Percentiles rank a stretch among this genome's conserved stretches.
Conservation (phyloP, 2,888 invertebrate genomes). For the Miltochrista miniata region DNA sequence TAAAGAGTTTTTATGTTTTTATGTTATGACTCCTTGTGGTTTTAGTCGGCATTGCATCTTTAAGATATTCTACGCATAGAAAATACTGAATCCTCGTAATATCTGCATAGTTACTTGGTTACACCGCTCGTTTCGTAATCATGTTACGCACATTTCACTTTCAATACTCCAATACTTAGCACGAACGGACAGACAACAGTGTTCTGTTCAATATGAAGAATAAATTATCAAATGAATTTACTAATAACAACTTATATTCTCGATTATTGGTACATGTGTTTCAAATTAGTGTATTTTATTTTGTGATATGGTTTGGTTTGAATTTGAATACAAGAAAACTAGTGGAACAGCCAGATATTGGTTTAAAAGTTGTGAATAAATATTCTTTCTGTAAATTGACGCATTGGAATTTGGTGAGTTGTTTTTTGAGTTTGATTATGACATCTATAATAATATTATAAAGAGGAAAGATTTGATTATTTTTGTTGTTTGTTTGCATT, state of each 20-base stretch:
- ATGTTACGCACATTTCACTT: background rate
- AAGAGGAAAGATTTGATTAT: too few species aligned
- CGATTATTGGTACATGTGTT: background rate
- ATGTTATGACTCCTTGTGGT: too few species aligned
- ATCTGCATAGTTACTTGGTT: too few species aligned
- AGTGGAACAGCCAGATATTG: background rate
- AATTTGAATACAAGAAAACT: background rate
- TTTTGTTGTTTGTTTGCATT: too few species aligned
- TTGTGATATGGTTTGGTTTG: background rate
- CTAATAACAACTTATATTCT: background rate
- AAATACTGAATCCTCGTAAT: too few species aligned
- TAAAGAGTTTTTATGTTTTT: too few species aligned
- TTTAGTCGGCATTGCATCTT: too few species aligned
- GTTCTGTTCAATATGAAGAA: background rate
- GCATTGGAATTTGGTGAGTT: conserved; percentile 43
- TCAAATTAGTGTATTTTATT: background rate
- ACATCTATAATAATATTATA: too few species aligned
- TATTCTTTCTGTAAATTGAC: conserved; percentile 22
- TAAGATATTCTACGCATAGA: too few species aligned
- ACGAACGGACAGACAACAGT: background rate
- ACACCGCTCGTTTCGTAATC: too few species aligned
- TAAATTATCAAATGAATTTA: background rate
- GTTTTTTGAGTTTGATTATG: too few species aligned
- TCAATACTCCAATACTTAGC: background rate
- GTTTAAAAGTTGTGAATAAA: conserved; percentile 5